A percentile compares a stretch with the other conserved stretches of the same genome.
Conservation (phyloP, 2,888 invertebrate genomes). For the Himalopsyche anomala region DNA sequence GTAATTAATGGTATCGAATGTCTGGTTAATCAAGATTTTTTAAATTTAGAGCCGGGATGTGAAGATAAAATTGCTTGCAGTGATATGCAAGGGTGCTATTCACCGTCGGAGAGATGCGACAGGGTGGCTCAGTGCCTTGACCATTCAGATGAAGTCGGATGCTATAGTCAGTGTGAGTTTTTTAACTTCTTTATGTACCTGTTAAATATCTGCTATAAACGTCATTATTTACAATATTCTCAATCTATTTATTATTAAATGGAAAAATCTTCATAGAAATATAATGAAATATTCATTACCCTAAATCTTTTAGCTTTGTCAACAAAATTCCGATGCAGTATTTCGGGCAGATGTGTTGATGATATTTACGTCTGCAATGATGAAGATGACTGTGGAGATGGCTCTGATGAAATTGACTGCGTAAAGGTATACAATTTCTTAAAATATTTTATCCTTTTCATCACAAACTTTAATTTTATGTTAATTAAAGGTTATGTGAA, state of each 20-base stretch:
- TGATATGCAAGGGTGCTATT: constrained; percentile 61
- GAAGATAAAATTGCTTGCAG: constrained; percentile 63
- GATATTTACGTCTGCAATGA: constrained; percentile 62
- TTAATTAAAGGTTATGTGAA: too few relatives aligned
- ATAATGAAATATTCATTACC: not conserved
- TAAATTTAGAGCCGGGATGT: constrained; percentile 56
- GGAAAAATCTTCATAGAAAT: not conserved
- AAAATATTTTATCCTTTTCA: not conserved
- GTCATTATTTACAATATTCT: not conserved
- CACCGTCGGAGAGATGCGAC: constrained; percentile 59
- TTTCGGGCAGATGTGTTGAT: constrained; percentile 59
- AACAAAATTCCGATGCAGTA: constrained; percentile 58
- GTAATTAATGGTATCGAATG: too few relatives aligned
- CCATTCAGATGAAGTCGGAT: constrained; percentile 62
- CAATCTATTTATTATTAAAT: too few relatives aligned
- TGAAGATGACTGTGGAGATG: constrained; percentile 63
- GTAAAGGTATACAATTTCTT: constrained; percentile 54
- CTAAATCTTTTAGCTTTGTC: constrained; percentile 51
- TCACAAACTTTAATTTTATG: too few relatives aligned
- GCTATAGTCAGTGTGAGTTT: constrained; percentile 51
- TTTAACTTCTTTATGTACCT: not conserved
- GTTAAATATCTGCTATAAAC: not conserved
- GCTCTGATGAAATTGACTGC: constrained; percentile 63
- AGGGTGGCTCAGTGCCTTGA: constrained; percentile 61
- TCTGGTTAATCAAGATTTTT: not conserved